phyloP scores from a whole-genome alignment of 1,140 invertebrate species.

The Macrosteles quadrilineatus region DNA sequence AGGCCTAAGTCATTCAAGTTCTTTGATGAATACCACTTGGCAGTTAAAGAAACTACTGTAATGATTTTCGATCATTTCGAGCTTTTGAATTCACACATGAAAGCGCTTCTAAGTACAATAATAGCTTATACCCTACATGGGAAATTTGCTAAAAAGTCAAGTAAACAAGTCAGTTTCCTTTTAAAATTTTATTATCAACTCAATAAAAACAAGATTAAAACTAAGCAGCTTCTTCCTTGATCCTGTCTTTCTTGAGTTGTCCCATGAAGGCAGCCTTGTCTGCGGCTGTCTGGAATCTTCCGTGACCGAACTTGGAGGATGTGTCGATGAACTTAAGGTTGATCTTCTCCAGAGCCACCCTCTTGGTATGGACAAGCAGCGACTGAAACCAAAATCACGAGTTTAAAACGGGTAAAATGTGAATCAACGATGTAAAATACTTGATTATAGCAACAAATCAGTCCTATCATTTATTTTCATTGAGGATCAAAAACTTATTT shows the following conservation, averaged over 20 bases:
- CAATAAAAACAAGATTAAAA: constrained; percentile 4
- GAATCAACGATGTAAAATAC: too few species aligned
- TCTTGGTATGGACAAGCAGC: constrained; percentile 90
- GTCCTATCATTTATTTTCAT: constrained; percentile 22
- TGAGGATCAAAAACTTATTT: not conserved
- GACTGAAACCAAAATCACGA: constrained; percentile 74
- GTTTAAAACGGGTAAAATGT: too few species aligned
- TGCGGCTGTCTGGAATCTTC: constrained; percentile 97
- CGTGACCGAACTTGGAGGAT: constrained; percentile 99
- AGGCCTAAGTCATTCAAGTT: too few species aligned
- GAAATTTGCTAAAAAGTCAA: too few species aligned
- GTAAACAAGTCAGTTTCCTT: too few species aligned
- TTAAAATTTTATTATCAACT: constrained; percentile 13
- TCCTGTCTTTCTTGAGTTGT: constrained; percentile 89
- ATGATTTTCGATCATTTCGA: too few species aligned
- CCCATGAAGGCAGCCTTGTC: constrained; percentile 99
- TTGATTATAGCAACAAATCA: constrained; percentile 31
- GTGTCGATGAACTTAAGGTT: constrained; percentile 99
- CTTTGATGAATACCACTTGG: too few species aligned
- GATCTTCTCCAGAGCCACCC: constrained; percentile 96
- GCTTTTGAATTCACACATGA: too few species aligned
- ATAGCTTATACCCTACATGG: too few species aligned
- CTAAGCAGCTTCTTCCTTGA: constrained; percentile 74
- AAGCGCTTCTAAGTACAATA: too few species aligned
- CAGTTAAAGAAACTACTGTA: too few species aligned